Evolutionary conservation across 2,888 invertebrate genomes (phyloP), one percentile per base, ranked within the genome.

Genomic region (Plemyria rubiginata): DNA sequence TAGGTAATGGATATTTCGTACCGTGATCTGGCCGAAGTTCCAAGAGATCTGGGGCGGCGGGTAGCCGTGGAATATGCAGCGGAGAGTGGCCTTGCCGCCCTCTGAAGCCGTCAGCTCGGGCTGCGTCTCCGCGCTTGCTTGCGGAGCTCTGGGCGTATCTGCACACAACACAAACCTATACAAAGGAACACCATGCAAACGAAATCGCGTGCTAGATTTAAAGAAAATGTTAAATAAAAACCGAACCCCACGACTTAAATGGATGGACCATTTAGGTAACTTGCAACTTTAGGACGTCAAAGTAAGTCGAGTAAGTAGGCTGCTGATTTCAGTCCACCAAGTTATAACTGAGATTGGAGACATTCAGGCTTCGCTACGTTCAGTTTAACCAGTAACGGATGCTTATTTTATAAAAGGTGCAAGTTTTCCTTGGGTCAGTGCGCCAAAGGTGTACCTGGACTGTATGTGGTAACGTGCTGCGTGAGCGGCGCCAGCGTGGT

Each of bases 1-100:
- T 11, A 32, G 29, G 36, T n/a, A 32, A 32, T 32, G 8, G 32
- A 8, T 32, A 32, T 4, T 40, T 43, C 91, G 85, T 87, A 97
- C 97, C 85, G 95, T 88, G 70, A 96, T 91, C 63, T 95, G 94
- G 55, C 95, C 96, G 69, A 95, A 95, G 13, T 94, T 94, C 98
- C 98, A 98, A 0, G 95, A 94, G 71, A 98, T 95, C 62, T 90
- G 94, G 3, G 98, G 98, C 66, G 94, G 94, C 4, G 98, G 98
- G 85, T 94, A 95, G 64, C 97, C 97, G 70, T 94, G 94, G 70
- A 96, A 96, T 32, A 95, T 90, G 80, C 98, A 98, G 56, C 94
- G 94, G 68, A 98, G 88, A 6, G 95, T 95, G 0, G 96, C 96
- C 73, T 94, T 94, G 68, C 95, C 95, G 50, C 97, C 97, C 82